These are phyloP conservation scores for Bimastos eiseni DNA, from an alignment of 2,888 invertebrate species.

Conservation along the genomic window DNA sequence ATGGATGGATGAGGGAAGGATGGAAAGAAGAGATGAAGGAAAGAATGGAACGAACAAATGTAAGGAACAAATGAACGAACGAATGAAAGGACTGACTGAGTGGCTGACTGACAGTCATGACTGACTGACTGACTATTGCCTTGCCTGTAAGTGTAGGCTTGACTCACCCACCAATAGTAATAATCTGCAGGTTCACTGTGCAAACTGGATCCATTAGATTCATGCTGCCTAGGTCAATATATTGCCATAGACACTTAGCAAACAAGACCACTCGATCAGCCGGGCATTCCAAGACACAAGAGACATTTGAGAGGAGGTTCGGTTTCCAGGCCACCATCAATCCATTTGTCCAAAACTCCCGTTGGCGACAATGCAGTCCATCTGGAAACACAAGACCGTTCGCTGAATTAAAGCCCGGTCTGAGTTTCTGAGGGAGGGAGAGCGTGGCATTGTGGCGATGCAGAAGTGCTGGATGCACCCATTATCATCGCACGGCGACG, in stretches of 20 bases:
- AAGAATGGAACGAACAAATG: not conserved
- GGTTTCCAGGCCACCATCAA: not conserved
- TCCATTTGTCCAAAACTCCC: not conserved
- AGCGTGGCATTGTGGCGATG: not conserved
- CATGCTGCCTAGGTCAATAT: not conserved
- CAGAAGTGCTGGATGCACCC: not conserved
- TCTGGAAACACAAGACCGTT: not conserved
- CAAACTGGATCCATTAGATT: not conserved
- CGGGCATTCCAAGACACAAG: not conserved
- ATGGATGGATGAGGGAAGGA: not conserved
- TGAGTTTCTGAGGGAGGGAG: not conserved
- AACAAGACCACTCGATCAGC: conserved; percentile 13
- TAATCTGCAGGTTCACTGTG: not conserved
- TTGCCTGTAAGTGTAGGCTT: not conserved
- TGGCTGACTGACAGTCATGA: too few relatives aligned
- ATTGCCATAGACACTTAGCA: conserved; percentile 6
- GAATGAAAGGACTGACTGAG: not conserved
- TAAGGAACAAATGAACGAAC: not conserved
- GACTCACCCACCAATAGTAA: not conserved
- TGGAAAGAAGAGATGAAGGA: not conserved
- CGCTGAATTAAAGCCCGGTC: not conserved
- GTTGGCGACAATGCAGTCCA: not conserved
- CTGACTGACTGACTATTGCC: not conserved
- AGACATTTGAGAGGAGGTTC: not conserved
- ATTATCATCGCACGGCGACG: not conserved